phyloP scores from a whole-genome alignment of 2,888 invertebrate species.

The Drosophila nigricruria region DNA sequence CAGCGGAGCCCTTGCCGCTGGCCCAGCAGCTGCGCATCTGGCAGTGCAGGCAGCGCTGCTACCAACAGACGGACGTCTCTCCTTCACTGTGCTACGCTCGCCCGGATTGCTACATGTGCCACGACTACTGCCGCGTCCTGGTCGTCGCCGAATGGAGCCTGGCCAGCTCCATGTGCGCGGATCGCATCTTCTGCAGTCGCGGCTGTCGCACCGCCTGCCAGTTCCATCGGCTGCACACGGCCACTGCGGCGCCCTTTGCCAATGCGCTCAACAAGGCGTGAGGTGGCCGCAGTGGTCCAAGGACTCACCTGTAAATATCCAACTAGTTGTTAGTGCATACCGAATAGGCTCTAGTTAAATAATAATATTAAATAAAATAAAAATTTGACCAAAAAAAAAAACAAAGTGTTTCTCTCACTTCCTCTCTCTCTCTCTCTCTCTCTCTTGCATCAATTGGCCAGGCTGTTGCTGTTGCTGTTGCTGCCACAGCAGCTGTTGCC shows the following conservation, averaged over 20 bases:
- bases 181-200: constrained; percentile 63
- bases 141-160: constrained; percentile 58
- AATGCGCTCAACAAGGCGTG: constrained; percentile 26
- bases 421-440: neutral
- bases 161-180: constrained; percentile 70
- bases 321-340: neutral
- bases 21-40: constrained; percentile 43
- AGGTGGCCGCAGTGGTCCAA: neutral
- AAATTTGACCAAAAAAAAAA: neutral
- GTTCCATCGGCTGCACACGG: constrained; percentile 46
- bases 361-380: constrained; percentile 24
- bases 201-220: constrained; percentile 73
- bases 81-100: constrained; percentile 50
- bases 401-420: neutral
- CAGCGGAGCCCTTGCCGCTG: constrained; percentile 13
- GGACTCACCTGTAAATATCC: constrained; percentile 14
- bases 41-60: constrained; percentile 64
- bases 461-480: constrained; percentile 52
- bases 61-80: constrained; percentile 35
- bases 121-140: constrained; percentile 72
- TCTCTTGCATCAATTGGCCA: constrained; percentile 47
- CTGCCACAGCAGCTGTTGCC: constrained; percentile 46
- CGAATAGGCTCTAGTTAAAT: constrained; percentile 15
- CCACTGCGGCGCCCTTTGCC: constrained; percentile 7
- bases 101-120: constrained; percentile 76